Conservation (phyloP, 1,140 invertebrate genomes). For the Hydropsyche tenuis region DNA sequence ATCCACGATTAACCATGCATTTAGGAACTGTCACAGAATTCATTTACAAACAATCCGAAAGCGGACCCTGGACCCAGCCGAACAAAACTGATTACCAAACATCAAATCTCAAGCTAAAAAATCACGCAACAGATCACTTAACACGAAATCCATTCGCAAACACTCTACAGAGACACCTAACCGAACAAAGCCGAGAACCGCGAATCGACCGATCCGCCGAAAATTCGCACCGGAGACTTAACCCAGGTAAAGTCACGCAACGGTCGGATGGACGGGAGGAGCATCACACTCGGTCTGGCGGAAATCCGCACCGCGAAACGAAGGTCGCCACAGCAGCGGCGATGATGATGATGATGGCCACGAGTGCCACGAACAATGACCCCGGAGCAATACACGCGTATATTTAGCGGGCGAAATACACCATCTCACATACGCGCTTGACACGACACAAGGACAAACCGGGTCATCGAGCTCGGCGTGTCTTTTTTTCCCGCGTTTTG, state of each 20-base stretch:
- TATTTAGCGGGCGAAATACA: slow-evolving; percentile 14
- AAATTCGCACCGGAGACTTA: too few relatives aligned
- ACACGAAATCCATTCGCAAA: too few relatives aligned
- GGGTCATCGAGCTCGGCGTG: slow-evolving; percentile 10
- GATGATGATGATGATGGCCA: slow-evolving; percentile 30
- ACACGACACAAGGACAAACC: slow-evolving; percentile 32
- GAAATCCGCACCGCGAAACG: slow-evolving; percentile 4
- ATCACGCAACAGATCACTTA: too few relatives aligned
- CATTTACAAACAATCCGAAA: too few relatives aligned
- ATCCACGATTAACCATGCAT: too few relatives aligned
- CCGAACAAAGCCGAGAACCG: too few relatives aligned
- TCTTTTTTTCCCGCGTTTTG: background rate
- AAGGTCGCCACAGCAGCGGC: slow-evolving; percentile 11
- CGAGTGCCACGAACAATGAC: slow-evolving; percentile 34
- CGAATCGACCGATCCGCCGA: too few relatives aligned
- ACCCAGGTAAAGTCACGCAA: background rate
- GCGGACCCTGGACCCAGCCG: too few relatives aligned
- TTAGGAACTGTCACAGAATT: too few relatives aligned
- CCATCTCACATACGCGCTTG: slow-evolving; percentile 25
- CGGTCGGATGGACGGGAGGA: slow-evolving; percentile 8
- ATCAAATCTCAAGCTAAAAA: too few relatives aligned
- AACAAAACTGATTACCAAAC: too few relatives aligned
- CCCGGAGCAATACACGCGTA: slow-evolving; percentile 23
- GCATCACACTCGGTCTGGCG: background rate
- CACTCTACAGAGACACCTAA: too few relatives aligned